A percentile compares a stretch with the other conserved stretches of the same genome.
These are phyloP conservation scores for Apostichopus japonicus DNA, from an alignment of 35 echinoderm and acorn worm genomes.

Conservation along the genomic window DNA sequence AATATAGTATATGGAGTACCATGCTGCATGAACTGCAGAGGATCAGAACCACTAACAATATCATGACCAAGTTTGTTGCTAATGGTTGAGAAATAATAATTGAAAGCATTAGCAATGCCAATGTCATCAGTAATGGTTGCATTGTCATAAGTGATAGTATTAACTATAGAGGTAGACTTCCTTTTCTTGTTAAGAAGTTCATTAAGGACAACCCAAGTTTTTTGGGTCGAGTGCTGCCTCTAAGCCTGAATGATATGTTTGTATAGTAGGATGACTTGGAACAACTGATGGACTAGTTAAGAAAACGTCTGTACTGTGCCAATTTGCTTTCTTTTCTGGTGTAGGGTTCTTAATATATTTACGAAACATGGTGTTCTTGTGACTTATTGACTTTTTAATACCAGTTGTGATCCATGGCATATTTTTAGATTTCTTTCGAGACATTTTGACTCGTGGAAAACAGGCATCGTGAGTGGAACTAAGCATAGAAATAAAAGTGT, in stretches of 20 bases:
- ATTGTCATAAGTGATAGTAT: too few relatives aligned
- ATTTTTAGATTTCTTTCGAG: neutral
- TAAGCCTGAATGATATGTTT: neutral
- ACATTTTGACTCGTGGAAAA: neutral
- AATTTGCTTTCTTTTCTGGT: too few relatives aligned
- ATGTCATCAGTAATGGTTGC: too few relatives aligned
- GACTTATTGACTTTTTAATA: neutral
- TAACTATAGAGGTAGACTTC: too few relatives aligned
- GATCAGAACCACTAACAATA: too few relatives aligned
- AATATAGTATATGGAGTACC: neutral
- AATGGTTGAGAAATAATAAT: neutral
- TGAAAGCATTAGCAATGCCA: neutral
- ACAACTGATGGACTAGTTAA: neutral
- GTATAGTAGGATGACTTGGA: constrained; percentile 9
- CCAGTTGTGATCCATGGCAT: neutral
- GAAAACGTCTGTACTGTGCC: neutral
- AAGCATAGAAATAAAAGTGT: too few relatives aligned
- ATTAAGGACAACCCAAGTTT: neutral
- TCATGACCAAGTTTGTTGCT: too few relatives aligned
- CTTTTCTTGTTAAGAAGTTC: too few relatives aligned
- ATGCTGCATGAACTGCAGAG: neutral
- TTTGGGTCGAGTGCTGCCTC: neutral
- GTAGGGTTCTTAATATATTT: neutral
- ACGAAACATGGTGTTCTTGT: neutral
- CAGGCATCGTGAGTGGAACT: too few relatives aligned